phyloP scores from a whole-genome alignment of 2,113 vertebrate species.

The Peromyscus polionotus region DNA sequence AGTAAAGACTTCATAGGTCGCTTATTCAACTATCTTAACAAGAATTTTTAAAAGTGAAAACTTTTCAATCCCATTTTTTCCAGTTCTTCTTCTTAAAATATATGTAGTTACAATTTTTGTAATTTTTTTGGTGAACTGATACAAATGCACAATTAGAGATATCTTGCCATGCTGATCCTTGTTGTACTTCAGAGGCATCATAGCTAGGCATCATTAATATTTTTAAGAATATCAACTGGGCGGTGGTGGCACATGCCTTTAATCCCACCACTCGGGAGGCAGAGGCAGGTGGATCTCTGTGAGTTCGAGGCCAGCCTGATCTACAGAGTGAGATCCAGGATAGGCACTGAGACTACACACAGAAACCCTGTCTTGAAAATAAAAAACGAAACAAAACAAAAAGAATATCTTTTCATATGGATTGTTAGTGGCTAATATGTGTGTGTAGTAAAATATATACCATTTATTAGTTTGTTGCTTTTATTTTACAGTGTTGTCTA shows the following conservation, averaged over 20 bases:
- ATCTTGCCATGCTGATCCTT: neutral
- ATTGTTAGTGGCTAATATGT: slow-evolving; percentile 11
- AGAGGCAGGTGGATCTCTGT: no score
- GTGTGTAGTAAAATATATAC: neutral
- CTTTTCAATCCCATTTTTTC: neutral
- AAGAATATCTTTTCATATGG: neutral
- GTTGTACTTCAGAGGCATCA: neutral
- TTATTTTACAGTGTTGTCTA: neutral
- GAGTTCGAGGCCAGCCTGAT: no score
- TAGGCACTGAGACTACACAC: no score
- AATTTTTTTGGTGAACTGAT: neutral
- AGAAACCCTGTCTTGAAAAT: no score
- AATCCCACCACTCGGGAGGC: no score
- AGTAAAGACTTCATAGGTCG: neutral
- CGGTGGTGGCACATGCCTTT: no score
- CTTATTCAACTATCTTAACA: neutral
- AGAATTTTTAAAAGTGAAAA: neutral
- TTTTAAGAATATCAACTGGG: neutral
- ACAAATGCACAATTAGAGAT: neutral
- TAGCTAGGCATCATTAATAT: neutral
- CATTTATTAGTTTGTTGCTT: slow-evolving; percentile 22
- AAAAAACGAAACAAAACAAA: no score
- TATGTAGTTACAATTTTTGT: neutral
- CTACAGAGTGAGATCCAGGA: no score
- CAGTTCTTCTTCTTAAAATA: slow-evolving; percentile 4